A percentile compares a stretch with the other conserved stretches of the same genome.
phyloP scores from a whole-genome alignment of 2,888 invertebrate species.

The Orchesellides sinensis region DNA sequence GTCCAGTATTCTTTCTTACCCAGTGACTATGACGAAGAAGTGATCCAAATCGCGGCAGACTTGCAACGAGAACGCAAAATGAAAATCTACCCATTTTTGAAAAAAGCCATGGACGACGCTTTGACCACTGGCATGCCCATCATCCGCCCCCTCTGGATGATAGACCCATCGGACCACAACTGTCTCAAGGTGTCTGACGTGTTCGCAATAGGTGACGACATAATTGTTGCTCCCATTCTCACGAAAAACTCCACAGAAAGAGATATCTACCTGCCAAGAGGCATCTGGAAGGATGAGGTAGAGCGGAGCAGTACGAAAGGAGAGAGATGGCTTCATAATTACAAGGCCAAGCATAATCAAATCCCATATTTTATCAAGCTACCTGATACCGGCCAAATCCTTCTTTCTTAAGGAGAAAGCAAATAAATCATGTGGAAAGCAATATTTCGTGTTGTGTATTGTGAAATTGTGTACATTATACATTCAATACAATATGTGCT shows the following conservation, averaged over 20 bases:
- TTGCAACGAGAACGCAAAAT: constrained; percentile 82
- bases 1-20: constrained; percentile 94
- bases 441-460: too few species aligned
- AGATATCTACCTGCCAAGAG: constrained; percentile 91
- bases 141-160: constrained; percentile 93
- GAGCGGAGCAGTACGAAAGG: constrained; percentile 91
- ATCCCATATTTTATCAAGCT: constrained; percentile 90
- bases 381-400: constrained; percentile 84
- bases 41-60: constrained; percentile 82
- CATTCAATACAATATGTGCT: too few species aligned
- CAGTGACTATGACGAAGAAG: constrained; percentile 88
- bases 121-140: constrained; percentile 89
- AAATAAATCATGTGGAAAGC: too few species aligned
- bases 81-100: constrained; percentile 84
- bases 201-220: constrained; percentile 92
- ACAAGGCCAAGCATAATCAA: constrained; percentile 87
- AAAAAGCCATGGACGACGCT: constrained; percentile 87
- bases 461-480: too few species aligned
- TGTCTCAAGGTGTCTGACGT: constrained; percentile 89
- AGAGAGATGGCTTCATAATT: constrained; percentile 93
- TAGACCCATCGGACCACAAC: constrained; percentile 87
- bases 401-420: constrained; percentile 4
- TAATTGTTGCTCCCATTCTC: constrained; percentile 93
- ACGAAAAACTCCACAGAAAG: constrained; percentile 83
- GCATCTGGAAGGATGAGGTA: constrained; percentile 95